Conservation (phyloP, 2,113 vertebrate genomes). For the Sturnira hondurensis region DNA sequence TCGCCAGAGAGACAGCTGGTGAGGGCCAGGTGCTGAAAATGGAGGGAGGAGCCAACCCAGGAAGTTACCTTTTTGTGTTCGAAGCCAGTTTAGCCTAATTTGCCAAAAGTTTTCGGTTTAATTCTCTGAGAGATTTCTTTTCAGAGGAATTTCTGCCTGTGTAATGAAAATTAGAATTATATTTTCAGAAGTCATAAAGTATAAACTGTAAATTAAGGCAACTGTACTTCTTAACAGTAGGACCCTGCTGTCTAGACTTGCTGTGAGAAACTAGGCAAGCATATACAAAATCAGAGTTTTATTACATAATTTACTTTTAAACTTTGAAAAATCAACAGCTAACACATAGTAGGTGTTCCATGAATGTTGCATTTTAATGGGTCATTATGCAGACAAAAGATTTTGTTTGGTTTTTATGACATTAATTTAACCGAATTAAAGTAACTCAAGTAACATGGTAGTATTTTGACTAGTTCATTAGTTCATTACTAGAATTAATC, state of each 20-base stretch:
- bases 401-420: neutral
- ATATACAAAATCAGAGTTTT: neutral
- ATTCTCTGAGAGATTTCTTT: neutral
- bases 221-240: neutral
- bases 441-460: neutral
- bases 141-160: neutral
- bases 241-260: neutral
- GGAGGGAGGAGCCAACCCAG: neutral
- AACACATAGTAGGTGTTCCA: neutral
- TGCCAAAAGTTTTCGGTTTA: neutral
- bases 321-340: neutral
- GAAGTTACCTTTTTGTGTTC: neutral
- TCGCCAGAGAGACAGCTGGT: neutral
- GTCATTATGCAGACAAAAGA: neutral
- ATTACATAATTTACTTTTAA: neutral
- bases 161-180: constrained; percentile 15
- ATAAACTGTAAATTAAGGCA: neutral
- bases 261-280: neutral
- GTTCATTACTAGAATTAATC: neutral
- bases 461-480: neutral
- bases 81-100: neutral
- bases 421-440: neutral
- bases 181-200: neutral
- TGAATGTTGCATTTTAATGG: neutral
- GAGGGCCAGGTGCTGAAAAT: neutral